Conservation (phyloP, 2,113 vertebrate genomes). For the Apistogramma diplotaenia region DNA sequence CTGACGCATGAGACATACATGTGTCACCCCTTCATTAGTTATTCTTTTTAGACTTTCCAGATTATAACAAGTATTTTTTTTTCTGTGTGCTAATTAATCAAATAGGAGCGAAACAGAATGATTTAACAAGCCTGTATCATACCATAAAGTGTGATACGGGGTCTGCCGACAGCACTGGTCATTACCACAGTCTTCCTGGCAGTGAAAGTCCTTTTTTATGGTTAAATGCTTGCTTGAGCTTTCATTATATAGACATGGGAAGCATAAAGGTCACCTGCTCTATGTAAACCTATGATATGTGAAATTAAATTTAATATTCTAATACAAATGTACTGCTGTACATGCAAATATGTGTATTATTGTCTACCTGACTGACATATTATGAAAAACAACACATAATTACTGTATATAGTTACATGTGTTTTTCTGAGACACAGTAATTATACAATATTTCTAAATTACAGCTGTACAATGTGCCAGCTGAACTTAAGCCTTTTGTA, state of each 20-base stretch:
- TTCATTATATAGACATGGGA: not conserved
- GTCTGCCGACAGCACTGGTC: not conserved
- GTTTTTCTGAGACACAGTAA: not conserved
- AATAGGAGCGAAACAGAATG: not conserved
- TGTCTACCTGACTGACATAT: not conserved
- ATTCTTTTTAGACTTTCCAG: not conserved
- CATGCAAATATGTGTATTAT: not conserved
- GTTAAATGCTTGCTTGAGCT: not conserved
- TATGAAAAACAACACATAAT: too few relatives aligned
- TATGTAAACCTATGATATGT: not conserved
- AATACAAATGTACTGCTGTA: not conserved
- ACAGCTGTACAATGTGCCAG: not conserved
- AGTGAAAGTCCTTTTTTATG: not conserved
- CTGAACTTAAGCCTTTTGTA: not conserved
- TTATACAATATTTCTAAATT: not conserved
- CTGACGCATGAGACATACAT: not conserved
- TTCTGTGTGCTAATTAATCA: not conserved
- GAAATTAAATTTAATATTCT: not conserved
- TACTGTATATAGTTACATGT: not conserved
- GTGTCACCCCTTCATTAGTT: not conserved
- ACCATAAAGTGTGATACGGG: not conserved
- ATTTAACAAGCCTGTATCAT: not conserved
- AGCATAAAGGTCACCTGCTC: not conserved
- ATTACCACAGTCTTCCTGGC: not conserved
- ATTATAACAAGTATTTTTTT: not conserved